Percentiles rank a stretch among this genome's conserved stretches.
Conservation (phyloP, 2,888 invertebrate genomes). For the Phyto melanocephala region DNA sequence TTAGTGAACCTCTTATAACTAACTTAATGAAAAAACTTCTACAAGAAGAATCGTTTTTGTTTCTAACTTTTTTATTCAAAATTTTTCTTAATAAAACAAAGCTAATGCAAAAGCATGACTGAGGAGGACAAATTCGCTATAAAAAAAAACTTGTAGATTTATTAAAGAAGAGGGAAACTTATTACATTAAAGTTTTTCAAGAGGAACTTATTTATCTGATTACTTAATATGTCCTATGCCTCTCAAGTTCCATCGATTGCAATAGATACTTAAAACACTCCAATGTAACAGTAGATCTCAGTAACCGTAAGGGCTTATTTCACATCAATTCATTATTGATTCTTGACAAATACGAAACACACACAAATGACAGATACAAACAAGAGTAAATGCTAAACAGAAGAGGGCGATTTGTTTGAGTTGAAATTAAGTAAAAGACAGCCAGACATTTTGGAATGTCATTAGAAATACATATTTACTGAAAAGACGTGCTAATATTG, state of each 20-base stretch:
- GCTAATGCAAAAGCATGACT: too few relatives aligned
- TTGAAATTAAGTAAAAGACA: slow-evolving; percentile 51
- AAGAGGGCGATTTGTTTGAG: slow-evolving; percentile 44
- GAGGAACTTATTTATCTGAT: too few relatives aligned
- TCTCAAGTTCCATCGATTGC: background rate
- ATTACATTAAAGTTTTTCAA: too few relatives aligned
- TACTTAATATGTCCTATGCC: too few relatives aligned
- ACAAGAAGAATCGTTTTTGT: too few relatives aligned
- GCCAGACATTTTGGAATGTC: slow-evolving; percentile 54
- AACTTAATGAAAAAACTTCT: too few relatives aligned
- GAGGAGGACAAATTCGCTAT: too few relatives aligned
- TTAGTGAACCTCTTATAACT: too few relatives aligned
- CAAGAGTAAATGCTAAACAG: background rate
- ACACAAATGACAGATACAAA: slow-evolving; percentile 4
- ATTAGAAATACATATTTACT: slow-evolving; percentile 13
- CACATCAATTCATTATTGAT: slow-evolving; percentile 58
- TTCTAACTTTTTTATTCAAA: too few relatives aligned
- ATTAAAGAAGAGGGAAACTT: too few relatives aligned
- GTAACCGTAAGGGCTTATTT: slow-evolving; percentile 34
- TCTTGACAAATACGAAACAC: slow-evolving; percentile 33
- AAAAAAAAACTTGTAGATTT: too few relatives aligned
- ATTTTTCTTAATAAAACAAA: too few relatives aligned
- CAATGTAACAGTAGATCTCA: background rate
- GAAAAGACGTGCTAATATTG: slow-evolving; percentile 7
- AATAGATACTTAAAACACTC: background rate